Base-by-base conservation (phyloP, 2,797 vertebrate genomes). In the Bucorvus abyssinicus region DNA sequence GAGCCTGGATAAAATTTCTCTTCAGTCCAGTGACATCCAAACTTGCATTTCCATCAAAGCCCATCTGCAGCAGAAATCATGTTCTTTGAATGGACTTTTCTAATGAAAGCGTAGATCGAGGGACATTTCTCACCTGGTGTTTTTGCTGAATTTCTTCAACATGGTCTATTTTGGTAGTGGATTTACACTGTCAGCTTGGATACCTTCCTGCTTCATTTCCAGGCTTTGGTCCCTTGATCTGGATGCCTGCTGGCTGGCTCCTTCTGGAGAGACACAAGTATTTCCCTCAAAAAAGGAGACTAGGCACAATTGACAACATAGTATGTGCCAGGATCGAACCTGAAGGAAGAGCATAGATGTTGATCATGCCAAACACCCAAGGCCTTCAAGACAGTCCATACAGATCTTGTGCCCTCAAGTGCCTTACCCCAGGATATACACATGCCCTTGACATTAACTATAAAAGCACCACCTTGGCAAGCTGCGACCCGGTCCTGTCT, bases 201-300 rank as follows among this genome's bases (percentile, higher is more conserved):
- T 71, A 57, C 34, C 34, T 81, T 94, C 64, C 89, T 91, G 65
- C 53, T 89, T 95, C 45, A 59, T 94, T 94, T 77, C 64, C 69
- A 74, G 57, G 47, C 47, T 92, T 78, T 82, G 63, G 63, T 61
- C 36, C 50, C 83, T 93, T 76, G n/a, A 71, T 86, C 50, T 69
- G 77, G 90, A 32, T 0, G 2, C 42, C 86, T 89, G 74, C 70
- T 67, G 79, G 29, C 73, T 94, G 57, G 22, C 50, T 94, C 77
- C 87, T 93, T 84, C 83, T 88, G 80, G 61, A 86, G 42, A 3
- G 5, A 75, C n/a, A 68, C 45, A 68, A 60, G 11, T 91, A 47
- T 76, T 94, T 94, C 38, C 24, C 63, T 91, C 73, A 73, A 45
- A 32, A 77, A 86, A n/a, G 10, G 57, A 73, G 55, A 56, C 44